Evolutionary conservation across 2,113 vertebrate species (phyloP).

Genomic region (Mystacornis crossleyi): DNA sequence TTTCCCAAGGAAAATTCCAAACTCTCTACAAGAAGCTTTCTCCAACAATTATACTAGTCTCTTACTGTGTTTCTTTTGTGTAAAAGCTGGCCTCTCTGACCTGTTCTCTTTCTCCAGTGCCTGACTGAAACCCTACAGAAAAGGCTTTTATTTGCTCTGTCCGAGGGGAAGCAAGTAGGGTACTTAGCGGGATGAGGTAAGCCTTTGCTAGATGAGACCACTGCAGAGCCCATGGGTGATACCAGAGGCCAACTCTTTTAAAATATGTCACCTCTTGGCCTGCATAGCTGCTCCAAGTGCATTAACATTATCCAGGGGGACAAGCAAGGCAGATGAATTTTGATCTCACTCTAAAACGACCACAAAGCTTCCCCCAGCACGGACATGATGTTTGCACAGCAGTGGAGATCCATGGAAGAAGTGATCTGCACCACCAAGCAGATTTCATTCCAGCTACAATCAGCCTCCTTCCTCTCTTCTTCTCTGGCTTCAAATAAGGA

Average conservation of each 20-base stretch:
- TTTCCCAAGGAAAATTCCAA: not conserved
- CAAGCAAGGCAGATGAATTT: not conserved
- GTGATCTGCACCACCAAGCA: not conserved
- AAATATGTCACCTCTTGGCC: slow-evolving; percentile 16
- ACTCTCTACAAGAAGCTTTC: not conserved
- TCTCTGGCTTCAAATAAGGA: not conserved
- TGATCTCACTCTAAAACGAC: not conserved
- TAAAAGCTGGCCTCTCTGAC: not conserved
- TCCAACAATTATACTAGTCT: not conserved
- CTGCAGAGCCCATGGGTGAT: not conserved
- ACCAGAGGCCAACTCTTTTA: not conserved
- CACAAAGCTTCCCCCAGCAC: not conserved
- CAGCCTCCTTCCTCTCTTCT: not conserved
- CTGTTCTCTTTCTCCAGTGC: not conserved
- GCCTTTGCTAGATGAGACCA: not conserved
- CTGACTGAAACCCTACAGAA: not conserved
- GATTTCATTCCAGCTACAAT: not conserved
- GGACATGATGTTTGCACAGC: not conserved
- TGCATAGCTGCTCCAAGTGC: not conserved
- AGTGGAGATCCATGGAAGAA: not conserved
- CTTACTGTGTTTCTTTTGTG: not conserved
- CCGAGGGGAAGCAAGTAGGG: not conserved
- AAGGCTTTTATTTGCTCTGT: not conserved
- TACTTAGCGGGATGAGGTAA: slow-evolving; percentile 22
- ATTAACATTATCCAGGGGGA: slow-evolving; percentile 28